These are phyloP conservation scores for Oscheius sp. DNA, from an alignment of 2,888 invertebrate species.

Conservation along the genomic window DNA sequence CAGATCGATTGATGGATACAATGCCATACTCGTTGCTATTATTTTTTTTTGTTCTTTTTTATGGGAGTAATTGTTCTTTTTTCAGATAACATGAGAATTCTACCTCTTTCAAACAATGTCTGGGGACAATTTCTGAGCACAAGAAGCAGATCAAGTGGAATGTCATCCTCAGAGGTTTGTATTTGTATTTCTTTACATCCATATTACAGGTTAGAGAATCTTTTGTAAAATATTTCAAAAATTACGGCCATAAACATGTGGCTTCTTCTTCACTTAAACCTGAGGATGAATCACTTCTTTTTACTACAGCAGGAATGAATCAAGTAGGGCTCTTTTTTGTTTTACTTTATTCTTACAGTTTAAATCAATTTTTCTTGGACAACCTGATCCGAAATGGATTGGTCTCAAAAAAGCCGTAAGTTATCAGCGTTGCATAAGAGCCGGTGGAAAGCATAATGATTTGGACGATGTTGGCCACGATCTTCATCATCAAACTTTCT, in stretches of 20 bases:
- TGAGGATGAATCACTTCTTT: conserved; percentile 90
- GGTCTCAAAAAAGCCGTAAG: conserved; percentile 85
- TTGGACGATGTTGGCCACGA: conserved; percentile 97
- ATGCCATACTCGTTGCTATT: no score
- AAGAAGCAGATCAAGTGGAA: no score
- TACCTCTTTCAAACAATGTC: no score
- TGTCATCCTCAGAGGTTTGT: background rate
- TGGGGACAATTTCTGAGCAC: no score
- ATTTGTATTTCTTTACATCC: background rate
- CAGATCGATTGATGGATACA: no score
- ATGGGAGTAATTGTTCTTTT: no score
- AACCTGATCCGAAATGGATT: conserved; percentile 83
- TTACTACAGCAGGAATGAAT: conserved; percentile 99
- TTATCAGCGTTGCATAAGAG: conserved; percentile 97
- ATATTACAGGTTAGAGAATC: conserved; percentile 38
- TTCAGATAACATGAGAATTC: no score
- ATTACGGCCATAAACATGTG: conserved; percentile 85
- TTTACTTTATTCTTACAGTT: conserved; percentile 75
- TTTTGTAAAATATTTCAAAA: conserved; percentile 85
- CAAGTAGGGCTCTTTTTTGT: conserved; percentile 76
- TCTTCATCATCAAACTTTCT: conserved; percentile 99
- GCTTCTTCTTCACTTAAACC: conserved; percentile 98
- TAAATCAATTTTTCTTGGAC: conserved; percentile 94
- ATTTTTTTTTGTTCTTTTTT: no score
- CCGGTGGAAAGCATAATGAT: conserved; percentile 98